Conservation (phyloP, 2,797 vertebrate genomes). For the Cephalopachus bancanus region DNA sequence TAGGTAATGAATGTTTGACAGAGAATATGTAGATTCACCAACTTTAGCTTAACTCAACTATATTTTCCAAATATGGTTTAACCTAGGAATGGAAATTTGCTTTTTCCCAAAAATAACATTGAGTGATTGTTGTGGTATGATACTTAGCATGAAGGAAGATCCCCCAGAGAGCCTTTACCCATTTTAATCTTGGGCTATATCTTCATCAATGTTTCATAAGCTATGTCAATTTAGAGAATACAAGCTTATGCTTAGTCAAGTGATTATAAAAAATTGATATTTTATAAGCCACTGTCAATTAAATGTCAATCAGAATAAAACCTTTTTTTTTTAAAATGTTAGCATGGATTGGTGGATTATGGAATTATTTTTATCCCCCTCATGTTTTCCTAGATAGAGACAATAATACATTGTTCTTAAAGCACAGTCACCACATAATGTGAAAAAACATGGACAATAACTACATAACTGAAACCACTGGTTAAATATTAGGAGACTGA, state of each 20-base stretch:
- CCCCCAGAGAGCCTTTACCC: rapidly evolving
- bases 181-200: not conserved
- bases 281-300: not conserved
- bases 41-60: not conserved
- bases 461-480: rapidly evolving
- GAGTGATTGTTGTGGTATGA: not conserved
- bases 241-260: not conserved
- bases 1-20: constrained; percentile 1
- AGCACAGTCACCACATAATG: not conserved
- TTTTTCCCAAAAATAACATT: not conserved
- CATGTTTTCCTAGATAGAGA: not conserved
- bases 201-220: not conserved
- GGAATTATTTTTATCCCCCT: not conserved
- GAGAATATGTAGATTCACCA: not conserved
- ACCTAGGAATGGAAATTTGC: not conserved
- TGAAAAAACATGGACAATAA: not conserved
- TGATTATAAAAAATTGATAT: not conserved
- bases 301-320: not conserved
- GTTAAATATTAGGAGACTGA: not conserved
- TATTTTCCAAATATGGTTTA: not conserved
- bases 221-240: not conserved
- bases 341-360: not conserved
- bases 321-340: not conserved
- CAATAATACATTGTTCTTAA: not conserved
- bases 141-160: not conserved